Conservation (phyloP, 2,888 invertebrate genomes). For the Argyra leucocephala region DNA sequence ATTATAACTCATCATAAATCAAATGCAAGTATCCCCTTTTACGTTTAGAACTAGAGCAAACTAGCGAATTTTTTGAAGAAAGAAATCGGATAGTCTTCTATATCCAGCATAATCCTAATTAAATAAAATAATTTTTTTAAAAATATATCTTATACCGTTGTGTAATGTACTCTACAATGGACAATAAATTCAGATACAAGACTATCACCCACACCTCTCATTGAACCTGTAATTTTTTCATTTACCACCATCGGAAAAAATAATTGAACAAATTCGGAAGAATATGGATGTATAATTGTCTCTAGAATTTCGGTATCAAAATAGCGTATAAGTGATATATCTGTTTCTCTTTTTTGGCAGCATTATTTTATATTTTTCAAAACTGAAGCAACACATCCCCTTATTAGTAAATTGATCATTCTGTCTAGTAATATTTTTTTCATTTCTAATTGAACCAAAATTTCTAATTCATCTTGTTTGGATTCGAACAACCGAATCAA, state of each 20-base stretch:
- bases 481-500: constrained; percentile 85
- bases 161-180: constrained; percentile 34
- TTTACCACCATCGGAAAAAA: constrained; percentile 95
- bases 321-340: constrained; percentile 89
- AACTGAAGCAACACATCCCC: constrained; percentile 92
- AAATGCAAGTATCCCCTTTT: too few species aligned
- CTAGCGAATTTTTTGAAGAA: too few species aligned
- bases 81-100: too few species aligned
- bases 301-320: constrained; percentile 96
- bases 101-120: too few species aligned
- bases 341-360: constrained; percentile 87
- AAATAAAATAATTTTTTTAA: neutral
- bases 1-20: too few species aligned
- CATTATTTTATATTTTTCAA: constrained; percentile 88
- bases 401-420: constrained; percentile 89
- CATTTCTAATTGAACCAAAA: constrained; percentile 90
- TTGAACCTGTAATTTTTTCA: constrained; percentile 91
- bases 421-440: constrained; percentile 93
- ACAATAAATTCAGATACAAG: constrained; percentile 88
- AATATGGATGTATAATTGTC: constrained; percentile 92
- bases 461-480: constrained; percentile 91
- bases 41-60: too few species aligned
- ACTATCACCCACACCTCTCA: constrained; percentile 84
- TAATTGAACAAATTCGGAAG: constrained; percentile 83
- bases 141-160: constrained; percentile 26